Evolutionary conservation across 2,797 vertebrate genomes (phyloP).

Genomic region (Anolis apletophallus): DNA sequence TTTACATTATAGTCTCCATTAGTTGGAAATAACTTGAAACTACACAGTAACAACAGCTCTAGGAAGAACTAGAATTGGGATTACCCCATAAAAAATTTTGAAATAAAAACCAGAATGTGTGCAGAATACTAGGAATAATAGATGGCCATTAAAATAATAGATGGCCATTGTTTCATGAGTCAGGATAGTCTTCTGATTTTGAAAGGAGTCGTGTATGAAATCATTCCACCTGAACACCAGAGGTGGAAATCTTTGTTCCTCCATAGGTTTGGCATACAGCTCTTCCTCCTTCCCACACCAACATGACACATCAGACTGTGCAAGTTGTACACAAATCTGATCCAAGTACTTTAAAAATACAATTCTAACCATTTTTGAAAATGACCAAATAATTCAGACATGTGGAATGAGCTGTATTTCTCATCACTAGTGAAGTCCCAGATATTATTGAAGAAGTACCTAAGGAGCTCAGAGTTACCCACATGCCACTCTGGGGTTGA

Average conservation of each 20-base stretch:
- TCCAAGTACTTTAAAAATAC: background rate
- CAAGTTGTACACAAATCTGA: background rate
- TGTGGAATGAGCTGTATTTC: background rate
- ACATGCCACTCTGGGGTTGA: background rate
- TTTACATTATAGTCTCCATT: no score
- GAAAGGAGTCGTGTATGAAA: background rate
- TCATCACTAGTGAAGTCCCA: background rate
- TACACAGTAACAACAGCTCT: no score
- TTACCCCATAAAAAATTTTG: background rate
- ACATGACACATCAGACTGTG: background rate
- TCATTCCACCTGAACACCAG: background rate
- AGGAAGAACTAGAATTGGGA: no score
- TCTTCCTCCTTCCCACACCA: background rate
- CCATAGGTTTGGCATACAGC: background rate
- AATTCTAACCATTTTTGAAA: constrained; percentile 1
- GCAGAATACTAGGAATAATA: background rate
- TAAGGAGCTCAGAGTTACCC: background rate
- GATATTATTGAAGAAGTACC: background rate
- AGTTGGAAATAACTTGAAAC: no score
- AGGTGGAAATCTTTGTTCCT: background rate
- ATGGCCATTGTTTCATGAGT: background rate
- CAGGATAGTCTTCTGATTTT: background rate
- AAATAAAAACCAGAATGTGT: background rate
- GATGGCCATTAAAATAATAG: no score
- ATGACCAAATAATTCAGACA: background rate